Evolutionary conservation across 2,888 invertebrate genomes (phyloP).

Genomic region (Eupithecia pulchellata): DNA sequence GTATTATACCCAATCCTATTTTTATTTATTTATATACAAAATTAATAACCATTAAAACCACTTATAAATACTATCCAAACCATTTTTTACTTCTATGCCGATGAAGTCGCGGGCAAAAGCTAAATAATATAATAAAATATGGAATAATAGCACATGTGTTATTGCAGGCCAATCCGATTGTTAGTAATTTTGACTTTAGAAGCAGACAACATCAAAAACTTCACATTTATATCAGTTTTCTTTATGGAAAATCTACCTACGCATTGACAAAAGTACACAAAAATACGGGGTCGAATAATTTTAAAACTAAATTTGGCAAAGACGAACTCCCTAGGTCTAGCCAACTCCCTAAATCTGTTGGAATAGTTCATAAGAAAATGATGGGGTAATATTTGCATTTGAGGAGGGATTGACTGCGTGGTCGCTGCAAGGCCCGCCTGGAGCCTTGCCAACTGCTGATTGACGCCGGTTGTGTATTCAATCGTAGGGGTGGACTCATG

Average conservation of each 20-base stretch:
- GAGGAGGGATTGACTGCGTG: constrained; percentile 57
- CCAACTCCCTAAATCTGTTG: constrained; percentile 18
- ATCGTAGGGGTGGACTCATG: constrained; percentile 25
- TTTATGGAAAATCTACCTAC: neutral
- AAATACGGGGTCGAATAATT: neutral
- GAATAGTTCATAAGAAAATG: constrained; percentile 17
- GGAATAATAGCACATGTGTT: no score
- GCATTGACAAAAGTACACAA: neutral
- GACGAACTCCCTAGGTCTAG: constrained; percentile 1
- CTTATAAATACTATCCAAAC: no score
- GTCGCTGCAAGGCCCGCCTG: constrained; percentile 62
- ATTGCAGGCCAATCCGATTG: neutral
- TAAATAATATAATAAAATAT: no score
- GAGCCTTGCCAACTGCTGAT: constrained; percentile 75
- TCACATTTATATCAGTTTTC: no score
- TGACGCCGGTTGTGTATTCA: constrained; percentile 72
- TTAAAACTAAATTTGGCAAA: constrained; percentile 12
- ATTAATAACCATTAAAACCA: no score
- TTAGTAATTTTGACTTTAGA: no score
- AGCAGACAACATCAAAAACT: no score
- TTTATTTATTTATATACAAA: no score
- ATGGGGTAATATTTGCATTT: constrained; percentile 37
- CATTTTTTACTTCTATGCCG: no score
- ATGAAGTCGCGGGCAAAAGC: no score
- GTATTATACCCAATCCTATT: no score